These are phyloP conservation scores for Arothron firmamentum DNA, from an alignment of 2,113 vertebrate species.

Conservation along the genomic window DNA sequence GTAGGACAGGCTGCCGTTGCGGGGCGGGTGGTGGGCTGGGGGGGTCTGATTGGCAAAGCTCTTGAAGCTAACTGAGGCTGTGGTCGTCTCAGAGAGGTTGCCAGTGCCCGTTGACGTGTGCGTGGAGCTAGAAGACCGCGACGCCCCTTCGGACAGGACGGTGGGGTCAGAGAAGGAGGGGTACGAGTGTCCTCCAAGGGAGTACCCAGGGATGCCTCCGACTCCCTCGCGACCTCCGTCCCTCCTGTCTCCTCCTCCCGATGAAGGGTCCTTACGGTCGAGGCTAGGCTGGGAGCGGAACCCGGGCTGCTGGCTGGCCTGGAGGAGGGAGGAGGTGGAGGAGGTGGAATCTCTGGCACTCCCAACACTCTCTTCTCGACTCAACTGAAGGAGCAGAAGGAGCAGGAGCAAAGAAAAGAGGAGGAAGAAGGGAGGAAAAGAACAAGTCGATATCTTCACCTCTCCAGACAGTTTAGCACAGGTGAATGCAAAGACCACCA, in stretches of 20 bases:
- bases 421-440: slow-evolving; percentile 33
- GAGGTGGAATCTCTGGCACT: slow-evolving; percentile 87
- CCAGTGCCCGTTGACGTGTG: slow-evolving; percentile 71
- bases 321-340: slow-evolving; percentile 80
- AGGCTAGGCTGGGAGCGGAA: slow-evolving; percentile 94
- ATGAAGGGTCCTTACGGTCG: slow-evolving; percentile 71
- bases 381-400: slow-evolving; percentile 74
- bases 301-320: slow-evolving; percentile 85
- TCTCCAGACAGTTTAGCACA: background rate
- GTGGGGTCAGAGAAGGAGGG: slow-evolving; percentile 82
- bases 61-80: slow-evolving; percentile 90
- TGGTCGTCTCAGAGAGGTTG: slow-evolving; percentile 82
- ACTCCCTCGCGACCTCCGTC: slow-evolving; percentile 36
- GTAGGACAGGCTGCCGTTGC: slow-evolving; percentile 89
- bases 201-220: slow-evolving; percentile 69
- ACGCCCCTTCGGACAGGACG: slow-evolving; percentile 75
- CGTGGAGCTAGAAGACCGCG: slow-evolving; percentile 86
- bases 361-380: slow-evolving; percentile 80
- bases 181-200: slow-evolving; percentile 74
- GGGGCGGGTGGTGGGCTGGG: slow-evolving; percentile 56
- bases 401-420: background rate
- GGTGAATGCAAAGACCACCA: too few species aligned
- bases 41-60: slow-evolving; percentile 93
- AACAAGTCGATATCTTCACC: background rate
- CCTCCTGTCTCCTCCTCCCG: slow-evolving; percentile 40